Evolutionary conservation across 2,113 vertebrate species (phyloP), one percentile per base, ranked within the genome.

Genomic region (Spea multiplicata): DNA sequence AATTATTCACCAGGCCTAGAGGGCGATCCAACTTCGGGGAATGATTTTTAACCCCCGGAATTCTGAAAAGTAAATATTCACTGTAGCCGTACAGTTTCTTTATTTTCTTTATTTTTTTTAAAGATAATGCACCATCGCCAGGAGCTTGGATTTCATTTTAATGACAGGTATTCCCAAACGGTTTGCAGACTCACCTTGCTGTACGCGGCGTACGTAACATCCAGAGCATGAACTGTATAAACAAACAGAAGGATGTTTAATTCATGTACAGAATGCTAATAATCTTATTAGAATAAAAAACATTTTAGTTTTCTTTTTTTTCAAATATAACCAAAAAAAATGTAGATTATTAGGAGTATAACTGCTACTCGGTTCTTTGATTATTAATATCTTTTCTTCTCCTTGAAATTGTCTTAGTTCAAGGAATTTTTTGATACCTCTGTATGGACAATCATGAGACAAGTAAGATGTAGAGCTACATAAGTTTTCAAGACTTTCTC

Each of bases 1-100:
- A 88, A 88, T 88, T 91, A 90, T 89, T 90, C 82, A 88, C 59
- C 68, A 84, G 69, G 80, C 84, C 82, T 84, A 72, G 46, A 83
- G 86, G 80, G 52, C 13, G 62, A 76, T 84, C 71, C 76, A 79
- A 52, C 80, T 84, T 83, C 84, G 74, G 66, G 82, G 80, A 66
- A 62, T 75, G 88, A 87, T 87, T 88, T 86, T 86, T 86, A 83
- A 84, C 76, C 75, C 78, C 0, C 61, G 70, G 70, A 14, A 73
- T 47, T 55, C n/a, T 47, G 59, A 80, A 70, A 81, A 83, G 80
- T 70, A 47, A 3, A 80, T 71, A 59, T 85, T 83, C 83, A 66
- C 75, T 73, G 16, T 82, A 85, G 30, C 83, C 83, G 30, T 17
- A 49, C 45, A 17, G 4, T 45, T 30, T 30, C 30, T 30, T 30